Percentiles rank a stretch among this genome's conserved stretches.
Conservation (phyloP, 2,113 vertebrate species). For the Strix uralensis region DNA sequence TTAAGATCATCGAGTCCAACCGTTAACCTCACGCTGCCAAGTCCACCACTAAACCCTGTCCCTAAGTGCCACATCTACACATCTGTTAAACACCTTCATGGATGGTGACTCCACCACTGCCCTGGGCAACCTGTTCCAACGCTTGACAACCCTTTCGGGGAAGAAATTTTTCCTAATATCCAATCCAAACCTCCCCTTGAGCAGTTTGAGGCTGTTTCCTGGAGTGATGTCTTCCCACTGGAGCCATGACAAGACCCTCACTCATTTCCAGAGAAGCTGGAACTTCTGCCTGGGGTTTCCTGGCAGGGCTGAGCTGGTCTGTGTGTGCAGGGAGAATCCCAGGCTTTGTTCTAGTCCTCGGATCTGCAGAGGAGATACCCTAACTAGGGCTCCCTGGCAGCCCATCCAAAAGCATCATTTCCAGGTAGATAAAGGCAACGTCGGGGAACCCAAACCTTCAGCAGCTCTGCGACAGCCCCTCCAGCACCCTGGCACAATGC, state of each 20-base stretch:
- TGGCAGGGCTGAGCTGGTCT: background rate
- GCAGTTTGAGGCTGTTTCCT: background rate
- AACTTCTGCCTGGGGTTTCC: background rate
- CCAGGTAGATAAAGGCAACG: background rate
- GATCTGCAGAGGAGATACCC: too few relatives aligned
- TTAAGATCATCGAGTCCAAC: too few relatives aligned
- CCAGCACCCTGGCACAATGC: background rate
- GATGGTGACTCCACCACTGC: background rate
- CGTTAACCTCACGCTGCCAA: too few relatives aligned
- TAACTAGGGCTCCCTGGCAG: too few relatives aligned
- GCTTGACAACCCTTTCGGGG: fast-evolving
- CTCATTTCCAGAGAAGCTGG: background rate
- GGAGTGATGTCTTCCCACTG: background rate
- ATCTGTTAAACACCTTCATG: fast-evolving
- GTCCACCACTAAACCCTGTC: background rate
- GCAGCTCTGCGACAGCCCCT: background rate
- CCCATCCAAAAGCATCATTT: background rate
- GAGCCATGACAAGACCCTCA: background rate
- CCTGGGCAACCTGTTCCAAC: background rate
- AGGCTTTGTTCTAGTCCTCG: too few relatives aligned
- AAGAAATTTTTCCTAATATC: background rate
- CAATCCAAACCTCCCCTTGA: background rate
- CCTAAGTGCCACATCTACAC: fast-evolving
- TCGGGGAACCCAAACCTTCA: background rate
- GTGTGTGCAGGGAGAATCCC: background rate